phyloP scores from a whole-genome alignment of 2,797 vertebrate genomes.

The Lacerta agilis region DNA sequence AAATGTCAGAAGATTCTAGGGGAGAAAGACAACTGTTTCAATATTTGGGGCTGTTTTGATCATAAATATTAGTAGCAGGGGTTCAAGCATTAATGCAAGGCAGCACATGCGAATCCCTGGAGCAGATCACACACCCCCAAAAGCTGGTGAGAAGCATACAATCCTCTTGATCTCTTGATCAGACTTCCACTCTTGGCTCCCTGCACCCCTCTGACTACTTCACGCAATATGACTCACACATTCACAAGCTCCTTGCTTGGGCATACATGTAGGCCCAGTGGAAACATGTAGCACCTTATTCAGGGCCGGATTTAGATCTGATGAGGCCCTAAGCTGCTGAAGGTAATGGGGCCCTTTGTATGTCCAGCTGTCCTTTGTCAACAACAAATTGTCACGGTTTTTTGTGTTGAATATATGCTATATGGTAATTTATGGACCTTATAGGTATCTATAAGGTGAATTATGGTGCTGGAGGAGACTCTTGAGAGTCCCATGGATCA shows the following conservation, averaged over 20 bases:
- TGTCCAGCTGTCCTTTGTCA: no score
- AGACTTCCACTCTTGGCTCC: rapidly evolving
- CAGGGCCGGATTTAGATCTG: no score
- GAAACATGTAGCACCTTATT: no score
- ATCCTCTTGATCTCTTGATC: background rate
- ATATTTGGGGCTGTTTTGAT: slow-evolving; percentile 22
- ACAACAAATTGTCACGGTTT: no score
- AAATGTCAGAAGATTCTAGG: background rate
- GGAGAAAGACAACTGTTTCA: background rate
- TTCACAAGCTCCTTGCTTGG: background rate
- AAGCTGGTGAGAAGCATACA: background rate
- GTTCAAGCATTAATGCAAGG: background rate
- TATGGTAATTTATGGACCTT: no score
- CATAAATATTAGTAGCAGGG: background rate
- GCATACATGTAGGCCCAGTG: no score
- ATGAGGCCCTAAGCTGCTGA: no score
- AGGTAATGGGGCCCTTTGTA: no score
- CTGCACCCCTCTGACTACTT: background rate
- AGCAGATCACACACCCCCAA: background rate
- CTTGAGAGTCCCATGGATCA: no score
- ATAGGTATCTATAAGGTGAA: no score
- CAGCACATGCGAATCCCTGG: background rate
- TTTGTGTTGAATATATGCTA: no score
- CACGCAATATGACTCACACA: background rate
- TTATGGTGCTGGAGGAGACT: no score